Conservation (phyloP, 2,113 vertebrate genomes). For the Urocolius indicus region DNA sequence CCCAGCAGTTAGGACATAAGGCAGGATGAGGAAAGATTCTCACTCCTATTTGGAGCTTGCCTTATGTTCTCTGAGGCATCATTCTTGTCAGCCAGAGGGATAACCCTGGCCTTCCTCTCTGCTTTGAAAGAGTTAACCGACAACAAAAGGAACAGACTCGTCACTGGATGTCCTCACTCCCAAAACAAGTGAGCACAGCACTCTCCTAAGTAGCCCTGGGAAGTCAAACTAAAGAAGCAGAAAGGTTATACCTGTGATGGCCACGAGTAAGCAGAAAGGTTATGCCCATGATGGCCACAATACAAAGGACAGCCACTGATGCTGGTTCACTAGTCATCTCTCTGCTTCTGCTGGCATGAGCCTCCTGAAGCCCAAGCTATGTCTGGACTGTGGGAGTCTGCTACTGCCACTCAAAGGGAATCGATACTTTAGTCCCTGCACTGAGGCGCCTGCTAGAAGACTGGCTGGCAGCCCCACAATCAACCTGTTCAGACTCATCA, state of each 20-base stretch:
- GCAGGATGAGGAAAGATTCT: neutral
- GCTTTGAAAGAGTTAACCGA: fast-evolving
- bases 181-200: fast-evolving
- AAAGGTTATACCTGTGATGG: neutral
- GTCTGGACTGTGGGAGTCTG: constrained; percentile 7
- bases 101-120: neutral
- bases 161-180: neutral
- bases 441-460: neutral
- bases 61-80: neutral
- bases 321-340: neutral
- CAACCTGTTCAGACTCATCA: neutral
- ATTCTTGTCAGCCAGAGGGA: neutral
- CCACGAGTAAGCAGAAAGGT: neutral
- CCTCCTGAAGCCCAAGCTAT: constrained; percentile 46
- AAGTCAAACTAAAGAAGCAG: neutral
- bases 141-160: neutral
- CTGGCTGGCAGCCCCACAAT: constrained; percentile 19
- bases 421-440: neutral
- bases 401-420: constrained; percentile 64
- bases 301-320: neutral
- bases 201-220: neutral
- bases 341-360: neutral
- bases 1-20: neutral
- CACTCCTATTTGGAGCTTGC: neutral
- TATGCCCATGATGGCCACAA: neutral